phyloP scores from a whole-genome alignment of 2,888 invertebrate species.

The Anoplius nigerrimus region DNA sequence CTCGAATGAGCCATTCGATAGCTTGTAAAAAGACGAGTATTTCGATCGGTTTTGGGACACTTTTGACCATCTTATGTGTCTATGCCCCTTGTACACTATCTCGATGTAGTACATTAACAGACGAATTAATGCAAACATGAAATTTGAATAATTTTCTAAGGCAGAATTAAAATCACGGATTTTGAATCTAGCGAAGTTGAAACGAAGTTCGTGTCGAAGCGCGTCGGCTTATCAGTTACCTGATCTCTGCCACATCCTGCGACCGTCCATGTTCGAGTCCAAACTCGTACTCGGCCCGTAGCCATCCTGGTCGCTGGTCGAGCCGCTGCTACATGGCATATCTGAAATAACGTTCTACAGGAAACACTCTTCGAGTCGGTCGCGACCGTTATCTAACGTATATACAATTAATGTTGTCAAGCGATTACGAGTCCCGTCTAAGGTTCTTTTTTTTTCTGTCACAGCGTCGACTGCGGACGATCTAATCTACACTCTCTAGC shows the following conservation, averaged over 20 bases:
- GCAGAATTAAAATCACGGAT: too few species aligned
- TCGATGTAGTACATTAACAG: too few species aligned
- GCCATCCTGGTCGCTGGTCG: conserved; percentile 78
- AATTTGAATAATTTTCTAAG: too few species aligned
- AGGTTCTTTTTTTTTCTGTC: conserved; percentile 9
- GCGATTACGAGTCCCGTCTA: conserved; percentile 26
- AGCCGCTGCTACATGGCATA: conserved; percentile 77
- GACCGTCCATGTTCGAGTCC: conserved; percentile 76
- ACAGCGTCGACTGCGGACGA: conserved; percentile 5
- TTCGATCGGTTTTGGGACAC: too few species aligned
- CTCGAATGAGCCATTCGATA: too few species aligned
- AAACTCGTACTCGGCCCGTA: conserved; percentile 79
- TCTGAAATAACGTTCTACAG: conserved; percentile 63
- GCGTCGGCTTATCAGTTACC: conserved; percentile 55
- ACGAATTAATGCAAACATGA: too few species aligned
- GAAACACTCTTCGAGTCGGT: conserved; percentile 30
- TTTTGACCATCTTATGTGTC: too few species aligned
- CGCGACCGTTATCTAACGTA: conserved; percentile 19
- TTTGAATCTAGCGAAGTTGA: too few species aligned
- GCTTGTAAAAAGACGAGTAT: too few species aligned
- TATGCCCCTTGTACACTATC: too few species aligned
- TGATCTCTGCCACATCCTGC: conserved; percentile 73
- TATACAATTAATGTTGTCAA: conserved; percentile 29
- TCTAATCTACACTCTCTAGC: conserved; percentile 39
- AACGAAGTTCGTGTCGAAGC: too few species aligned